Base-by-base conservation (phyloP, 2,113 vertebrate genomes). In the Pyxicephalus adspersus region DNA sequence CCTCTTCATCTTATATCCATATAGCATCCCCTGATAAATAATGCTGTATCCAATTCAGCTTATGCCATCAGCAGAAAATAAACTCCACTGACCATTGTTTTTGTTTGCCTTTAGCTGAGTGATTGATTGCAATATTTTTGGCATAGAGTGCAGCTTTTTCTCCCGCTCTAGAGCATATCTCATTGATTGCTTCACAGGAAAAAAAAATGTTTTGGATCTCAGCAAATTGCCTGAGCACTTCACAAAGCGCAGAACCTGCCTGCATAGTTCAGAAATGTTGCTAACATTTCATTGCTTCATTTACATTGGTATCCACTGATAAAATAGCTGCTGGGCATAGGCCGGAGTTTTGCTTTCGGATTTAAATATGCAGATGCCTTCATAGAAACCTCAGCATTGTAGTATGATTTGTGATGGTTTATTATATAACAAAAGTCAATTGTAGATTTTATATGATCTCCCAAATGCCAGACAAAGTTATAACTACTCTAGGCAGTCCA, bases 51-150 rank as follows among this genome's bases (percentile, higher is more conserved):
- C 79, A 54, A 72, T 63, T 64, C 60, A 63, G 38, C 55, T 51
- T 64, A 57, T 72, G 55, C 71, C 58, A 73, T 81, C 68, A 81
- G 68, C 66, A 81, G 58, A 81, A 73, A 70, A 80, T 58, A 72
- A 80, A 80, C 78, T 72, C 25, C 54, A 73, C 22, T 64, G 79
- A 73, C 68, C 68, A 81, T 81, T 81, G 60, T 54, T 73, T 73
- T 73, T 64, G 68, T 73, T 81, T 81, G 79, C 68, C 68, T 81
- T 73, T 73, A 81, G 67, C 38, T 81, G 79, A 81, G 38, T 81
- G 79, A 81, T 81, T 81, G 68, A 81, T 81, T 73, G 68, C 45
- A 73, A 81, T 81, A 73, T 73, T 81, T 73, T 64, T 73, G 79
- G 79, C 79, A 34, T 81, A 29, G 68, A 52, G 68, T 55, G 67